Conservation (phyloP, 35 echinoderm and acorn worm genomes). For the Ophiothrix spiculata region DNA sequence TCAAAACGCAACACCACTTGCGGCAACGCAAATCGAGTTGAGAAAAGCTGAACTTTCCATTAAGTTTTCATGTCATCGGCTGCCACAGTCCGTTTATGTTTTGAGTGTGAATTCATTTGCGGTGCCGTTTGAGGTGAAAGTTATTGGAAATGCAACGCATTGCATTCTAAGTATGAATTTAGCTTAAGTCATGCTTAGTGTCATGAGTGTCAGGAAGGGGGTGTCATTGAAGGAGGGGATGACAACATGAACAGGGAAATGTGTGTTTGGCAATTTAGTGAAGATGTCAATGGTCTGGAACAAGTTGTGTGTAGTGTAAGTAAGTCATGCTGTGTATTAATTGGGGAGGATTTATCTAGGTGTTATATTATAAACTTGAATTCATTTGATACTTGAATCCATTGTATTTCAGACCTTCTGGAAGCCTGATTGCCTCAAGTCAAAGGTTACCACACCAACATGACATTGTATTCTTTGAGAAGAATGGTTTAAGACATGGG, state of each 20-base stretch:
- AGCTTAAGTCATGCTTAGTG: too few species aligned
- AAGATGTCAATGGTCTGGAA: conserved; percentile 88
- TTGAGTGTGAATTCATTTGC: too few species aligned
- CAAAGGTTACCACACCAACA: conserved; percentile 72
- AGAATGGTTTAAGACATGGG: conserved; percentile 89
- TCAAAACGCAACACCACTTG: too few species aligned
- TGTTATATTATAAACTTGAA: not conserved
- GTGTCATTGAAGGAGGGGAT: not conserved
- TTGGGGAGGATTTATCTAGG: not conserved
- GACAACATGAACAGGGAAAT: conserved; percentile 80
- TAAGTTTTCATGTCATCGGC: too few species aligned
- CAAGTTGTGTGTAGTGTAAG: conserved; percentile 79
- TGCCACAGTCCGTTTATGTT: too few species aligned
- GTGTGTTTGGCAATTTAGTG: conserved; percentile 81
- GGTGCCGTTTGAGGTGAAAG: too few species aligned
- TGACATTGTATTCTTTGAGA: conserved; percentile 95
- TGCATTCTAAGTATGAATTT: too few species aligned
- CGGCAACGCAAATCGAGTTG: too few species aligned
- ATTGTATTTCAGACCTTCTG: conserved; percentile 66
- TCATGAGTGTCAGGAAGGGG: too few species aligned
- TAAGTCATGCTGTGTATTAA: conserved; percentile 65
- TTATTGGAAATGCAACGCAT: too few species aligned
- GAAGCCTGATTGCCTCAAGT: conserved; percentile 76
- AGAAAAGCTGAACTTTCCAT: too few species aligned
- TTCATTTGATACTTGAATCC: not conserved